Conservation (phyloP, 2,113 vertebrate species). For the human (Homo sapiens) region DNA sequence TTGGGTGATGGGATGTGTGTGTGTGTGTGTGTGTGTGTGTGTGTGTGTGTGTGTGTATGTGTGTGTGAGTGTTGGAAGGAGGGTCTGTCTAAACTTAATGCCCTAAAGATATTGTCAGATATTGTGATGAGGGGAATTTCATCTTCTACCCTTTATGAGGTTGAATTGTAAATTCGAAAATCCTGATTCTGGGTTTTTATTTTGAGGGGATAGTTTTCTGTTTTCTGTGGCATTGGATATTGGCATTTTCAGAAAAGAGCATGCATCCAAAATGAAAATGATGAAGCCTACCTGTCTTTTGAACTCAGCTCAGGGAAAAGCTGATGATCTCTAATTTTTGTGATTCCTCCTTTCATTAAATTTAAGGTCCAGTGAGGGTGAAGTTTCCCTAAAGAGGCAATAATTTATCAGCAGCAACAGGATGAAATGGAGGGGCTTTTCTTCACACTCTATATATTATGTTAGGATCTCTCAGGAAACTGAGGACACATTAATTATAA, state of each 20-base stretch:
- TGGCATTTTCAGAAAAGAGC: neutral
- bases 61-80: neutral
- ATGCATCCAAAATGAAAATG: neutral
- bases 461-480: neutral
- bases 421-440: too few relatives aligned
- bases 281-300: neutral
- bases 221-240: neutral
- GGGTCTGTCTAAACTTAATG: neutral
- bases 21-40: neutral
- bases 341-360: neutral
- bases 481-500: neutral
- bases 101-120: neutral
- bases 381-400: neutral
- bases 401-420: neutral
- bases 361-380: neutral
- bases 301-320: neutral
- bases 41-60: neutral
- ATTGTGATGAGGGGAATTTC: neutral
- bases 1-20: neutral
- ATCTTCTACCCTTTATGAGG: neutral
- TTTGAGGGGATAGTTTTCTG: neutral
- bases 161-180: neutral
- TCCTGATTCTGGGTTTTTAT: neutral
- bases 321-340: neutral
- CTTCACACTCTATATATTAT: neutral